Evolutionary conservation across 2,888 invertebrate genomes (phyloP), one percentile per base, ranked within the genome.

Genomic region (Cheilosia vulpina): DNA sequence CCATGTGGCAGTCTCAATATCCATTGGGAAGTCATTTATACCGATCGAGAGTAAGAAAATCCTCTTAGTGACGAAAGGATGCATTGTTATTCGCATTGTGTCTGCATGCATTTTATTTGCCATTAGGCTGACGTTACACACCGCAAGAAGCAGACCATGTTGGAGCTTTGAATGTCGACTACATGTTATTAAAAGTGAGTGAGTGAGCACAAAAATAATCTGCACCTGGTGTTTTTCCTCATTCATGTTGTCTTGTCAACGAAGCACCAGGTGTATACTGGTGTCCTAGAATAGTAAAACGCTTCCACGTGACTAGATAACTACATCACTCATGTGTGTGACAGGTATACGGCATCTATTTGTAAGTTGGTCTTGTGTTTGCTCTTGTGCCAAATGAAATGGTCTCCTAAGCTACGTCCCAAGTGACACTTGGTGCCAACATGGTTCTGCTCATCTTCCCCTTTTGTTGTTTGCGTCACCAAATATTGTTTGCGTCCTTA

Each of bases 341-440:
- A 62, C 31, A 47, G 6, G 7, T 21, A 57, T 50, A 7, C 17
- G 11, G 4, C 31, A 47, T 31, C 15, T 13, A n/a, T 19, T 24
- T 45, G 34, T 24, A 31, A 55, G 69, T 38, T 63, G 66, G 55
- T 60, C 66, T 77, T 77, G 77, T 13, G 38, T 38, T 38, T 55
- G 76, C 47, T 79, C 62, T 68, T 63, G 58, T 53, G 79, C 47
- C 79, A 80, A 71, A 79, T 80, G 75, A 69, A 75, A 69, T 73
- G 76, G 66, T 11, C 58, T 58, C 53, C 68, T 76, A 52, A 77
- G 58, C 19, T 7, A 47, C 58, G 15, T 15, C 58, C 50, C 66
- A 41, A 57, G 47, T 73, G 73, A 24, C 47, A 27, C 38, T 27
- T 34, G 45, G 6, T 50, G 31, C 9, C 13, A 19, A 52, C 19